Conservation (phyloP, 1,140 invertebrate species). For the Thaumatotibia leucotreta region DNA sequence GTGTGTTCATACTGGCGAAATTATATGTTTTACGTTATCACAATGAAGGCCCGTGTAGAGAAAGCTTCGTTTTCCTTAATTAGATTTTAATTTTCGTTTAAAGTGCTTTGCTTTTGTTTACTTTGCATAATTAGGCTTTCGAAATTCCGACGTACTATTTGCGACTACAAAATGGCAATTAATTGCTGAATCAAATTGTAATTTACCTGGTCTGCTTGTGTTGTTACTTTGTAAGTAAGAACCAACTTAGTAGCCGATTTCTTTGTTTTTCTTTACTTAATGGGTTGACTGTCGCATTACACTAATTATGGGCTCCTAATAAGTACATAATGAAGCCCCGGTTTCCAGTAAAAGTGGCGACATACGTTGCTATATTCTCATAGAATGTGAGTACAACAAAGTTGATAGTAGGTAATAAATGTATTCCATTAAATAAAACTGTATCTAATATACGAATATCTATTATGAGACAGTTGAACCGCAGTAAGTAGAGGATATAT, state of each 20-base stretch:
- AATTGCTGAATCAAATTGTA: neutral
- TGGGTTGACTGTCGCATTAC: neutral
- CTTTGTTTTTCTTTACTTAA: neutral
- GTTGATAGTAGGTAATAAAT: too few species aligned
- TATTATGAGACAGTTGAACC: too few species aligned
- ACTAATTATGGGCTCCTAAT: neutral
- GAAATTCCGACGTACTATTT: neutral
- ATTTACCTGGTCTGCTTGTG: neutral
- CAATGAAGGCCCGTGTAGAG: constrained; percentile 31
- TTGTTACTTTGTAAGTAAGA: neutral
- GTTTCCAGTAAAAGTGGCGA: too few species aligned
- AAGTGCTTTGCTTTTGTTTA: constrained; percentile 23
- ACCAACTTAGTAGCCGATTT: neutral
- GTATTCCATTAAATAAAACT: too few species aligned
- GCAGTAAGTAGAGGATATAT: too few species aligned
- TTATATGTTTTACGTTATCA: constrained; percentile 31
- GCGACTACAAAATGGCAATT: neutral
- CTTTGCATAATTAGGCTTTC: constrained; percentile 22
- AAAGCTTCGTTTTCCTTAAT: constrained; percentile 36
- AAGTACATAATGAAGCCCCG: too few species aligned
- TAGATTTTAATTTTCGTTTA: constrained; percentile 35
- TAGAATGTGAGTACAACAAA: too few species aligned
- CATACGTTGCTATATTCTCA: too few species aligned
- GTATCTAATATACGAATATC: too few species aligned
- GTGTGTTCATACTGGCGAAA: constrained; percentile 17